These are phyloP conservation scores for Lasiommata megera DNA, from an alignment of 2,888 invertebrate species.

Conservation along the genomic window DNA sequence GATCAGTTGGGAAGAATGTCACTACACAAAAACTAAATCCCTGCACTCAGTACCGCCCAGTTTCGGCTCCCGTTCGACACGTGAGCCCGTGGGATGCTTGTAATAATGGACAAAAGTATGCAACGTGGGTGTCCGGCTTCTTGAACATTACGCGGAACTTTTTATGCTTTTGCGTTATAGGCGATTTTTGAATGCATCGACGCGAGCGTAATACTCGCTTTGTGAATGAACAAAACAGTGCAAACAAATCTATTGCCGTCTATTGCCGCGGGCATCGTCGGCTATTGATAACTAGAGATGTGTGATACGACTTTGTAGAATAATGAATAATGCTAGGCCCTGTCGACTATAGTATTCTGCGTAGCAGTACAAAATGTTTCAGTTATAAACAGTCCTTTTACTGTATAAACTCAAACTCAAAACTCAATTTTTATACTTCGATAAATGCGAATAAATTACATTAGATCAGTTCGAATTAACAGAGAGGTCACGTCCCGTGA, in stretches of 20 bases:
- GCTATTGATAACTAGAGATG: conserved; percentile 21
- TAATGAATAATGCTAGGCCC: background rate
- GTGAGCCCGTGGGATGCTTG: conserved; percentile 71
- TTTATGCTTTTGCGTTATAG: conserved; percentile 47
- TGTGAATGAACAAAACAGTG: conserved; percentile 60
- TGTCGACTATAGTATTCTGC: background rate
- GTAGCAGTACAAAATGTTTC: background rate
- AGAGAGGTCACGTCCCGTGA: too few relatives aligned
- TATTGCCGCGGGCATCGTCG: conserved; percentile 9
- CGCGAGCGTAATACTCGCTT: conserved; percentile 61
- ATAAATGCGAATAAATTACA: too few relatives aligned
- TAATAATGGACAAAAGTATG: conserved; percentile 62
- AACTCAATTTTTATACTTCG: too few relatives aligned
- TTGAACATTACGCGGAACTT: conserved; percentile 63
- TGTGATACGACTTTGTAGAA: conserved; percentile 17
- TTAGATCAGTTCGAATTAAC: too few relatives aligned
- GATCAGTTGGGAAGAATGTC: conserved; percentile 58
- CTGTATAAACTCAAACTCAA: too few relatives aligned
- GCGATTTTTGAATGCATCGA: conserved; percentile 53
- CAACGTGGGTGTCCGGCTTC: conserved; percentile 75
- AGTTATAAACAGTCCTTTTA: too few relatives aligned
- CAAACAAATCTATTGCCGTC: conserved; percentile 46
- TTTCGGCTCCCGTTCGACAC: conserved; percentile 67
- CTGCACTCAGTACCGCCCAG: conserved; percentile 55
- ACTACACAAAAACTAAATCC: conserved; percentile 60